phyloP scores from a whole-genome alignment of 92 coral and sea anemone species.

The Chrysogorgia sp. region DNA sequence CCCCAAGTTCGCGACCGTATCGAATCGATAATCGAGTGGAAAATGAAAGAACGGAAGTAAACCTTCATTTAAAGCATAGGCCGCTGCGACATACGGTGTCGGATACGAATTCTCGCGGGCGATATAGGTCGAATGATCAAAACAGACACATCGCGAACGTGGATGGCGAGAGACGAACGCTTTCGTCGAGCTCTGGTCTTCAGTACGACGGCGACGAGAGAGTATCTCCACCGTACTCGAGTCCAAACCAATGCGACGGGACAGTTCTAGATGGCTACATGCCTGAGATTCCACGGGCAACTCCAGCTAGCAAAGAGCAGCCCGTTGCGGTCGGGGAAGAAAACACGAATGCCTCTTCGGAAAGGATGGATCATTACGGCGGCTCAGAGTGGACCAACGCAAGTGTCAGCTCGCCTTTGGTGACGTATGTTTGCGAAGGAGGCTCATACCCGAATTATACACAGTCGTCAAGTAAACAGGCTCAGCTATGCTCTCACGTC shows the following conservation, averaged over 20 bases:
- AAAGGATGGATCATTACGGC: slow-evolving; percentile 38
- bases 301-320: slow-evolving; percentile 52
- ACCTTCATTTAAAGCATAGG: slow-evolving; percentile 50
- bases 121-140: slow-evolving; percentile 33
- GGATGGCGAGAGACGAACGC: slow-evolving; percentile 21
- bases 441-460: slow-evolving; percentile 34
- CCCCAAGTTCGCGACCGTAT: slow-evolving; percentile 39
- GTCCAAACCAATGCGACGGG: slow-evolving; percentile 41
- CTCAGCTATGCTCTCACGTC: slow-evolving; percentile 51
- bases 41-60: slow-evolving; percentile 52
- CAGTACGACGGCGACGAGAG: slow-evolving; percentile 35
- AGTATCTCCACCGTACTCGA: slow-evolving; percentile 10
- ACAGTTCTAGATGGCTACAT: slow-evolving; percentile 45
- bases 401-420: slow-evolving; percentile 24
- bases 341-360: slow-evolving; percentile 31
- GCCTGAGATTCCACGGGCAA: slow-evolving; percentile 51
- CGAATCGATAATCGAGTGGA: slow-evolving; percentile 49
- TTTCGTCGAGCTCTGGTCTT: slow-evolving; percentile 2
- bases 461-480: slow-evolving; percentile 51
- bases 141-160: slow-evolving; percentile 24
- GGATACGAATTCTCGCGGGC: slow-evolving; percentile 43
- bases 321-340: slow-evolving; percentile 46
- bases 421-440: slow-evolving; percentile 25
- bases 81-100: slow-evolving; percentile 32
- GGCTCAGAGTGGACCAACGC: slow-evolving; percentile 44